Conservation (phyloP, 2,113 vertebrate genomes). For the Uria aalge region DNA sequence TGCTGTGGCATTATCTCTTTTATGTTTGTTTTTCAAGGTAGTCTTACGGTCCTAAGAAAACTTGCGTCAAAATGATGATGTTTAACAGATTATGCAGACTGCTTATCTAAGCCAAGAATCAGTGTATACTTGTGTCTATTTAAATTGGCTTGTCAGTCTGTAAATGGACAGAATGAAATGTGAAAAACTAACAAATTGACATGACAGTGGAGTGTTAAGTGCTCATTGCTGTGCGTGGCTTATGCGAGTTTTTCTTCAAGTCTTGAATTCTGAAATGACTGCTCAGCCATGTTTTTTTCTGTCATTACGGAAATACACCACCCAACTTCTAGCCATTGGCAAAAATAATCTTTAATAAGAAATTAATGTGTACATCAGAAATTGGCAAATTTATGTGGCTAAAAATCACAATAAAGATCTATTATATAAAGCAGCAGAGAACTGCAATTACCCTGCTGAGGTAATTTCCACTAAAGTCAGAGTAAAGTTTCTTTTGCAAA, state of each 20-base stretch:
- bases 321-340: background rate
- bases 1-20: background rate
- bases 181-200: conserved; percentile 36
- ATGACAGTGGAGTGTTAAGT: background rate
- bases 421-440: background rate
- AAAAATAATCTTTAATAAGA: conserved; percentile 41
- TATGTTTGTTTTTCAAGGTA: background rate
- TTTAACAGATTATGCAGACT: conserved; percentile 6
- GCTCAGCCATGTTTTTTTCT: background rate
- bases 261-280: conserved; percentile 43
- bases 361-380: conserved; percentile 26
- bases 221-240: background rate
- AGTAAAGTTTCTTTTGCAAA: background rate
- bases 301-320: background rate
- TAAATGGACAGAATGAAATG: background rate
- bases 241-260: conserved; percentile 1
- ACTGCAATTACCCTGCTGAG: background rate
- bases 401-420: too few relatives aligned
- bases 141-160: conserved; percentile 34
- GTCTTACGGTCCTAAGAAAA: background rate
- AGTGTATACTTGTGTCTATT: conserved; percentile 5
- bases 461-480: background rate
- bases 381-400: conserved; percentile 11
- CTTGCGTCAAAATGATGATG: background rate
- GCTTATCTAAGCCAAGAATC: conserved; percentile 32